Conservation (phyloP, 2,113 vertebrate species). For the Mesoclemmys tuberculata region DNA sequence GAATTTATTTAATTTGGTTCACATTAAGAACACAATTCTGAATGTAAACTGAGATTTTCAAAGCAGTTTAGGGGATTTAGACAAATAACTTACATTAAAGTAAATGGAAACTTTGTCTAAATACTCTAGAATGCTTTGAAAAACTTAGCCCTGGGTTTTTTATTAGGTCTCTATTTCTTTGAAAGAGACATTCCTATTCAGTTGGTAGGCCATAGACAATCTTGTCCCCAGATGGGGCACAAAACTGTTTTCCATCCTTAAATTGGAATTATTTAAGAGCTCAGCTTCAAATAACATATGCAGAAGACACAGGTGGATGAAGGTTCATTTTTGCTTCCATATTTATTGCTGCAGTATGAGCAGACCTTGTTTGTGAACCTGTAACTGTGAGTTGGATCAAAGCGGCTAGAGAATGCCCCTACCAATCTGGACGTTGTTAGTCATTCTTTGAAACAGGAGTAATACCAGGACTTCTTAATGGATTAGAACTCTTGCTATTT, state of each 20-base stretch:
- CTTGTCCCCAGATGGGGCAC: fast-evolving
- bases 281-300: background rate
- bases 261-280: background rate
- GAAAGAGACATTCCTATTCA: background rate
- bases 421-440: background rate
- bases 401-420: background rate
- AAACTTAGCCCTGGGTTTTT: background rate
- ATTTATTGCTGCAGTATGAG: background rate
- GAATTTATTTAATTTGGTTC: background rate
- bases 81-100: background rate
- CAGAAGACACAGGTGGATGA: background rate
- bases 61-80: background rate
- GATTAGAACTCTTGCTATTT: background rate
- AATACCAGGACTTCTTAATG: background rate
- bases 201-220: fast-evolving
- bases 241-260: background rate
- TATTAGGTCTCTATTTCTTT: background rate
- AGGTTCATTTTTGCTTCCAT: background rate
- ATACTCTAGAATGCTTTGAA: background rate
- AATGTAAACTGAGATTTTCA: background rate
- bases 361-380: background rate
- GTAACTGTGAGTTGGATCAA: constrained; percentile 10
- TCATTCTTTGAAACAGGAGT: constrained; percentile 9
- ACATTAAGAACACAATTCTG: background rate
- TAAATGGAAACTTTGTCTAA: fast-evolving